These are phyloP conservation scores for Anguilla marmorata DNA, from an alignment of 2,797 vertebrate genomes.

Conservation along the genomic window DNA sequence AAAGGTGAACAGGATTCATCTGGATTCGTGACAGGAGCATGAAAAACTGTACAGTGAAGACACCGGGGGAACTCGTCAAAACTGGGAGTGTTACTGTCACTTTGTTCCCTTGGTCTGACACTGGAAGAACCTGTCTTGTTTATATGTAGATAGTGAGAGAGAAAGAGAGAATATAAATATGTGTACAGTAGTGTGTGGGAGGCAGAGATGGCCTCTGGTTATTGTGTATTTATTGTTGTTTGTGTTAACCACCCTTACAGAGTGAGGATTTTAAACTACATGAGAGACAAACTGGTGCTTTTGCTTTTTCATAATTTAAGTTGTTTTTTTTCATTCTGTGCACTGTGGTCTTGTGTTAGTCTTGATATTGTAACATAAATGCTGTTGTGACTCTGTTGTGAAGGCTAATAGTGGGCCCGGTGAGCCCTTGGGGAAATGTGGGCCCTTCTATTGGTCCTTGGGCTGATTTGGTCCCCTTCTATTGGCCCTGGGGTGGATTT, in stretches of 20 bases:
- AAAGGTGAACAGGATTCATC: conserved; percentile 77
- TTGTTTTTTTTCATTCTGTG: conserved; percentile 34
- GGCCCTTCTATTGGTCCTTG: neutral
- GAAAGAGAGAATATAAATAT: neutral
- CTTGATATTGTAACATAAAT: conserved; percentile 56
- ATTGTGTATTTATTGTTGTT: conserved; percentile 67
- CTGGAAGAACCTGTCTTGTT: conserved; percentile 23
- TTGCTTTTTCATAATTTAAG: conserved; percentile 25
- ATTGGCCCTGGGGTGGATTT: too few species aligned
- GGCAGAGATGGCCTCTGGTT: conserved; percentile 31
- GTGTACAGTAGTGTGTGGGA: conserved; percentile 46
- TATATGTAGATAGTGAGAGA: conserved; percentile 30
- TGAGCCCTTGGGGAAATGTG: conserved; percentile 43
- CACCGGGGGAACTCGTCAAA: conserved; percentile 47
- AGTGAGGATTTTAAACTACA: conserved; percentile 48
- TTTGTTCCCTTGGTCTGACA: conserved; percentile 19
- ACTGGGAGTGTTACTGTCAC: conserved; percentile 47
- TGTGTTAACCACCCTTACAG: conserved; percentile 69
- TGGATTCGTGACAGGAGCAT: conserved; percentile 35
- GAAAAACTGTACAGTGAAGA: conserved; percentile 45
- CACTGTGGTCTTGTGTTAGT: conserved; percentile 46
- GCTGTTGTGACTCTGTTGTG: conserved; percentile 57
- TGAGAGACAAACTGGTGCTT: conserved; percentile 6
- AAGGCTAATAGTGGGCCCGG: conserved; percentile 68
- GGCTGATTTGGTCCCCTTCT: conserved; percentile 54